Evolutionary conservation across 2,113 vertebrate genomes (phyloP), one percentile per base, ranked within the genome.

Genomic region (Hucho hucho): DNA sequence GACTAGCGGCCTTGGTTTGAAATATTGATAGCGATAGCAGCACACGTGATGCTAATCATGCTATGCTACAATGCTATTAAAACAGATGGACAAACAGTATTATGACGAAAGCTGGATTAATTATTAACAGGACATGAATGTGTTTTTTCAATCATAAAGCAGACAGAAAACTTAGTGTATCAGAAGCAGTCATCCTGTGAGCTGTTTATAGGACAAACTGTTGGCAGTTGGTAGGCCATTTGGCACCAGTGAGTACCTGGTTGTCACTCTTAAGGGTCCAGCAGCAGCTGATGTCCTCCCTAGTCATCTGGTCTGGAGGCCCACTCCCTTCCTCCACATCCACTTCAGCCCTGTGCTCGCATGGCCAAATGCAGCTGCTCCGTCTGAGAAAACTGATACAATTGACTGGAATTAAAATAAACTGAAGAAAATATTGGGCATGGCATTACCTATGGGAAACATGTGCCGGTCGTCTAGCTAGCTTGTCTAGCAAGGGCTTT

Each of bases 371-470:
- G 11, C 67, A 69, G 67, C 67, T 69, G 67, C 43, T 20, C n/a
- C 4, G n/a, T 53, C 49, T 53, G 9, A n/a, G 67, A 24, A 22
- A 47, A 49, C 43, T 14, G 32, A 69, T 25, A 69, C 67, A 47
- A 14, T 47, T 43, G 22, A 69, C 6, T 29, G 67, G 20, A 46
- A 47, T 46, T 47, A 20, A 67, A 67, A 67, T 37, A 9, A 37
- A 67, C 12, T 4, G 14, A 49, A 67, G 64, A 43, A 32, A 67
- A 67, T 67, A 29, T 67, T 32, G 65, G 26, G 29, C 18, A 26
- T 37, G 65, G 16, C 65, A 16, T 67, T 32, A 37, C 29, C 65
- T 67, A 67, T 67, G 28, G 65, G 29, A 67, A 67, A 67, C 65
- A 43, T 43, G 37, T 6, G 65, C 65, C 29, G 18, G 4, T 67